Conservation (phyloP, 2,113 vertebrate genomes). For the Crypturellus undulatus region DNA sequence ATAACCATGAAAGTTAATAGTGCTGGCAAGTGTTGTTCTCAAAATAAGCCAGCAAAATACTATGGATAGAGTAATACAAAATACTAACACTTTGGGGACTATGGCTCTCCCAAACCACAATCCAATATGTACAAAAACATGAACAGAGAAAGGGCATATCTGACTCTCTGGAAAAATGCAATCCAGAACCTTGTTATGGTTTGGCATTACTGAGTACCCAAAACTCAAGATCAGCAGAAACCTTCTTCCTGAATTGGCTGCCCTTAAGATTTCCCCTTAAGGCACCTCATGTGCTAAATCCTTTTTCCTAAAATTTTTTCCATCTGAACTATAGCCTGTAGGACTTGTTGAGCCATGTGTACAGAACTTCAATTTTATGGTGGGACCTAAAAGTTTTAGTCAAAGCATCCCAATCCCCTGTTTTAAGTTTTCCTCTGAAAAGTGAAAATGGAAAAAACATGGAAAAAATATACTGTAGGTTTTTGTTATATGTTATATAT, state of each 20-base stretch:
- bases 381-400: not conserved
- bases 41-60: conserved; percentile 27
- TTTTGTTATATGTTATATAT: not conserved
- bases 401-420: not conserved
- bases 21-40: not conserved
- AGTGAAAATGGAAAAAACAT: not conserved
- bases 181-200: not conserved
- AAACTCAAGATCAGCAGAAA: not conserved
- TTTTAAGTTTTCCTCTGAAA: not conserved
- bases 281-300: not conserved
- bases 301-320: not conserved
- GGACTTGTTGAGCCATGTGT: not conserved
- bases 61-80: conserved; percentile 26
- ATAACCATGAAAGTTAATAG: conserved; percentile 51
- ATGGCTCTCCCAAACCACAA: conserved; percentile 37
- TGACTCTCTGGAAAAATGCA: not conserved
- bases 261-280: not conserved
- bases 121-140: conserved; percentile 23
- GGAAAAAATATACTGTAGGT: accelerated
- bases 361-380: not conserved
- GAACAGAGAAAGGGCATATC: not conserved
- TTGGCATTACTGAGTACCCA: not conserved
- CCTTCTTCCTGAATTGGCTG: not conserved
- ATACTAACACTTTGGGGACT: conserved; percentile 25
- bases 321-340: not conserved